Base-by-base conservation (phyloP, 2,797 vertebrate species). In the Falco novaeseelandiae region DNA sequence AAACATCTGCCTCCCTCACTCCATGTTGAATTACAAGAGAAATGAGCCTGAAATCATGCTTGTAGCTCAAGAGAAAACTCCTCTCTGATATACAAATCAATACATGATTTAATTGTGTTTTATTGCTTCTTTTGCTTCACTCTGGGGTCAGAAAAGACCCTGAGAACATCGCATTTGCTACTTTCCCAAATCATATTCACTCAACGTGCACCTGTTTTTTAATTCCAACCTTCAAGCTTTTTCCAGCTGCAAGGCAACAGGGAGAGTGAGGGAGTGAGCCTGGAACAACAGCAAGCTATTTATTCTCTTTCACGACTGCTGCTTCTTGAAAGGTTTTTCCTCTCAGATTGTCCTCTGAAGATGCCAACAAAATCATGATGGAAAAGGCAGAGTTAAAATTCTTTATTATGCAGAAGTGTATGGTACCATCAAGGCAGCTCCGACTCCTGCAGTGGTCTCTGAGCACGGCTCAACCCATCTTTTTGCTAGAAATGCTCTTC, bases 81-180 rank as follows among this genome's bases (percentile, higher is more conserved):
- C 83, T 77, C 57, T 72, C 85, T 49, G 1, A 89, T 93, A 92
- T 58, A 52, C 63, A 70, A 94, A 96, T 97, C 97, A 88, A 95
- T 96, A 91, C 44, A 15, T 48, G 85, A 97, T 87, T 83, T 95
- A 94, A 96, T 92, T 34, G 65, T 81, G 83, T 61, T 95, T 95
- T 88, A 71, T 34, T 92, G 97, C 87, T 70, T 81, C 71, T 92
- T 84, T 73, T 69, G 26, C 90, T 91, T 46, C 82, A 72, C 27
- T 55, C 76, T 22, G 22, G 87, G 89, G 85, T 89, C 95, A 88
- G 36, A 14, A 36, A 36, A 90, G 91, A 94, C 93, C 94, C 92
- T 79, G 92, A 91, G 82, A 90, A 92, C 42, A 49, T 66, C 36
- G 67, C 22, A 9, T 38, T 73, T 72, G 54, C 48, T 67, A 0